phyloP scores from a whole-genome alignment of 2,113 vertebrate species.

The Melospiza melodia region DNA sequence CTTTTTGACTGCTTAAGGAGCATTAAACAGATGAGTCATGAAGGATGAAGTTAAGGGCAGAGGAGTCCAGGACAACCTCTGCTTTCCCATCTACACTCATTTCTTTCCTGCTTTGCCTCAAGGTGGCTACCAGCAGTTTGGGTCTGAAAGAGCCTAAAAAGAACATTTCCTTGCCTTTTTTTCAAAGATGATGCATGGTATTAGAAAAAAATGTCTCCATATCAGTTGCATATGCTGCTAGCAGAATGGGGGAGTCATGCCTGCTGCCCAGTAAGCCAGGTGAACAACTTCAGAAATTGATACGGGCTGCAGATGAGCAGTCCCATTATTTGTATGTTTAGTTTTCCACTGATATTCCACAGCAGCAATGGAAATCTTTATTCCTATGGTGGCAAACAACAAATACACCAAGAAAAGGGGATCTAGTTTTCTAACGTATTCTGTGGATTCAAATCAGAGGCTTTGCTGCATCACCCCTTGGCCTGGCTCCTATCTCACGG shows the following conservation, averaged over 20 bases:
- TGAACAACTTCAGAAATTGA: background rate
- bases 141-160: background rate
- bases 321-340: background rate
- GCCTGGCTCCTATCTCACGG: accelerated
- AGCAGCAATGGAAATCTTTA: background rate
- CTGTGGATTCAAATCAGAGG: background rate
- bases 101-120: background rate
- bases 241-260: background rate
- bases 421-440: background rate
- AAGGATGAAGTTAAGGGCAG: background rate
- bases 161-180: background rate
- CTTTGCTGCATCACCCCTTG: background rate
- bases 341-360: background rate
- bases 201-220: background rate
- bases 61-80: background rate
- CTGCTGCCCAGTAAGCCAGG: background rate
- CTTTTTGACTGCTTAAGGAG: background rate
- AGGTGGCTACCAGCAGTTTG: background rate
- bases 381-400: background rate
- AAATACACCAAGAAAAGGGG: background rate
- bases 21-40: background rate
- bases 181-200: background rate
- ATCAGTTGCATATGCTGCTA: background rate
- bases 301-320: accelerated
- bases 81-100: background rate